Conservation (phyloP, 2,797 vertebrate genomes). For the Pseudomugil gertrudae region DNA sequence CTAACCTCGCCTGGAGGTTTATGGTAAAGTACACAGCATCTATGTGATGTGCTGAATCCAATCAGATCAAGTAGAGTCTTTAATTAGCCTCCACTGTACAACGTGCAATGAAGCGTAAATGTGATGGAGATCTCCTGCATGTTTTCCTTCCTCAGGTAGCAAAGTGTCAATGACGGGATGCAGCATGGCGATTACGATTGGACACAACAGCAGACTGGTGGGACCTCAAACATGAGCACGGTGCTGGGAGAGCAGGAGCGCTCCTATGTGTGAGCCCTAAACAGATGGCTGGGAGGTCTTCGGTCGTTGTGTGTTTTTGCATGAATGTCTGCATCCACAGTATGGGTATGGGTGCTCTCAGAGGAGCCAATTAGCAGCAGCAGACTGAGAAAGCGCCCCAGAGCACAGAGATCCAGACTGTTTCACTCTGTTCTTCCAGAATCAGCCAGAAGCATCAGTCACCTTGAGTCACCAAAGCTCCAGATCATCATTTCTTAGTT, state of each 20-base stretch:
- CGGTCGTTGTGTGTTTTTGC: conserved; percentile 23
- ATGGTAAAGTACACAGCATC: not conserved
- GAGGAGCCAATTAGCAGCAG: conserved; percentile 74
- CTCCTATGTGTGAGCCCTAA: conserved; percentile 38
- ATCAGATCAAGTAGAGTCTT: not conserved
- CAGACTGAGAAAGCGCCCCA: conserved; percentile 47
- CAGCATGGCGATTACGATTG: conserved; percentile 30
- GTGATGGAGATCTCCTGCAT: not conserved
- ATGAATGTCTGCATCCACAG: conserved; percentile 12
- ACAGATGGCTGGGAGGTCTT: conserved; percentile 68
- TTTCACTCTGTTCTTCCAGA: conserved; percentile 48
- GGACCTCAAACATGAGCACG: conserved; percentile 24
- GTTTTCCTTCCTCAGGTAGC: not conserved
- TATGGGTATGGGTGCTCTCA: conserved; percentile 56
- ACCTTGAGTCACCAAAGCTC: conserved; percentile 19
- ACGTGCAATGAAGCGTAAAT: not conserved
- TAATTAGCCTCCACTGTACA: not conserved
- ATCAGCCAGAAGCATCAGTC: conserved; percentile 26
- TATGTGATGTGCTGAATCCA: not conserved
- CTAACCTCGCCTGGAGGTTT: not conserved
- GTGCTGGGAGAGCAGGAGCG: conserved; percentile 31
- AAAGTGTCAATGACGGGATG: conserved; percentile 25
- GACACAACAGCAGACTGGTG: conserved; percentile 49
- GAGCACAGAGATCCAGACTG: conserved; percentile 70
- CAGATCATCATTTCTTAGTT: conserved; percentile 13